A percentile compares a stretch with the other conserved stretches of the same genome.
Conservation (phyloP, 1,140 invertebrate species). For the Callitettix versicolor region DNA sequence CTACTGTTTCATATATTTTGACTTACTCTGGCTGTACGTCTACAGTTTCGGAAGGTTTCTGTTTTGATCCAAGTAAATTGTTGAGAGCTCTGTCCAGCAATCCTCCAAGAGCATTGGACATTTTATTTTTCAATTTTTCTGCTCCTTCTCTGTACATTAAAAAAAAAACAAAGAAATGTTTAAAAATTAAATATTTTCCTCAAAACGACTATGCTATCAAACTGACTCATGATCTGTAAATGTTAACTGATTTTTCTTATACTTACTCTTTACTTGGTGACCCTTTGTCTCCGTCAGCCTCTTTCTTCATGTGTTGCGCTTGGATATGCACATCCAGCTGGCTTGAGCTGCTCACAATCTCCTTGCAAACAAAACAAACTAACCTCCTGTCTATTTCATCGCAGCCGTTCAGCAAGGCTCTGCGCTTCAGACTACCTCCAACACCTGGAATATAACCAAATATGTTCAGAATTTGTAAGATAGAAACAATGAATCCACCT, state of each 20-base stretch:
- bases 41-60: background rate
- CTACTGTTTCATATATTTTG: too few species aligned
- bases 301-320: slow-evolving; percentile 5
- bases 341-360: slow-evolving; percentile 4
- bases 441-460: too few species aligned
- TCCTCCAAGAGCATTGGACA: slow-evolving; percentile 26
- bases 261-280: too few species aligned
- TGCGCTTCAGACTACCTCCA: background rate
- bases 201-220: too few species aligned
- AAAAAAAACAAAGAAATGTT: background rate
- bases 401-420: slow-evolving; percentile 3
- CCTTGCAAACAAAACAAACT: slow-evolving; percentile 17
- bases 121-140: slow-evolving; percentile 25
- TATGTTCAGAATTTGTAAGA: too few species aligned
- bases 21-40: background rate
- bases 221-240: too few species aligned
- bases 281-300: background rate
- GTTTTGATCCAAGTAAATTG: slow-evolving; percentile 18
- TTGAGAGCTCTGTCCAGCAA: slow-evolving; percentile 25
- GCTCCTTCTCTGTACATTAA: slow-evolving; percentile 8
- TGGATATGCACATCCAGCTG: slow-evolving; percentile 10
- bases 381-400: slow-evolving; percentile 3
- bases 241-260: too few species aligned
- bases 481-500: too few species aligned
- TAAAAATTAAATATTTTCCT: too few species aligned